Evolutionary conservation across 1,140 invertebrate genomes (phyloP).

Genomic region (Sitodiplosis mosellana): DNA sequence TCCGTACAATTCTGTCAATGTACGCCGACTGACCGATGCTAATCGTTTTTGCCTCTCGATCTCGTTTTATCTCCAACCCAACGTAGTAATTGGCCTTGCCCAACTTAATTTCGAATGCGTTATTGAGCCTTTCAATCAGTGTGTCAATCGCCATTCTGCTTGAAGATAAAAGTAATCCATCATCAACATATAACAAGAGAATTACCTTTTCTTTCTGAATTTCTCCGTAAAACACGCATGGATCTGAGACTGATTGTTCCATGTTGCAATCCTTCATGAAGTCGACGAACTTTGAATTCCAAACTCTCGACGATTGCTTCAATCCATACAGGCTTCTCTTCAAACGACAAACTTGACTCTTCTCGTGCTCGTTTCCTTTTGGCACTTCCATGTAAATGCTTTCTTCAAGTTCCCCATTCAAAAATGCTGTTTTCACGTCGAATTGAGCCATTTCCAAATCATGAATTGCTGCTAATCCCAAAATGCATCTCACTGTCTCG

Average conservation of each 20-base stretch:
- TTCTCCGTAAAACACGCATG: background rate
- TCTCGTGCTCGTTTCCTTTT: slow-evolving; percentile 11
- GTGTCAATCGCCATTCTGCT: too few species aligned
- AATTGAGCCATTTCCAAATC: slow-evolving; percentile 8
- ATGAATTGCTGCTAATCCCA: background rate
- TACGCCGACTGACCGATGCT: too few species aligned
- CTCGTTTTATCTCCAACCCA: too few species aligned
- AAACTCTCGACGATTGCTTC: slow-evolving; percentile 23
- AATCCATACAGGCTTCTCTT: slow-evolving; percentile 22
- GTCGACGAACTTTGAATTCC: slow-evolving; percentile 14
- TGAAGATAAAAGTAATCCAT: background rate
- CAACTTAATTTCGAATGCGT: too few species aligned
- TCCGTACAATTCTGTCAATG: too few species aligned
- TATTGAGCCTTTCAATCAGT: too few species aligned
- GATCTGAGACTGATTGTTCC: background rate
- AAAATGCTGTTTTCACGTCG: slow-evolving; percentile 21
- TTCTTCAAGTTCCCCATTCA: slow-evolving; percentile 23
- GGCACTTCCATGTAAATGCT: slow-evolving; percentile 18
- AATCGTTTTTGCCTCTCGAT: too few species aligned
- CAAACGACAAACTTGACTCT: slow-evolving; percentile 10
- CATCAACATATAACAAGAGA: background rate
- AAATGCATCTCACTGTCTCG: background rate
- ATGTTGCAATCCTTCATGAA: slow-evolving; percentile 5
- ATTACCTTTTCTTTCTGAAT: slow-evolving; percentile 1
- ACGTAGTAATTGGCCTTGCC: too few species aligned